Conservation (phyloP, 2,797 vertebrate genomes). For the Tiaroga cobitis region DNA sequence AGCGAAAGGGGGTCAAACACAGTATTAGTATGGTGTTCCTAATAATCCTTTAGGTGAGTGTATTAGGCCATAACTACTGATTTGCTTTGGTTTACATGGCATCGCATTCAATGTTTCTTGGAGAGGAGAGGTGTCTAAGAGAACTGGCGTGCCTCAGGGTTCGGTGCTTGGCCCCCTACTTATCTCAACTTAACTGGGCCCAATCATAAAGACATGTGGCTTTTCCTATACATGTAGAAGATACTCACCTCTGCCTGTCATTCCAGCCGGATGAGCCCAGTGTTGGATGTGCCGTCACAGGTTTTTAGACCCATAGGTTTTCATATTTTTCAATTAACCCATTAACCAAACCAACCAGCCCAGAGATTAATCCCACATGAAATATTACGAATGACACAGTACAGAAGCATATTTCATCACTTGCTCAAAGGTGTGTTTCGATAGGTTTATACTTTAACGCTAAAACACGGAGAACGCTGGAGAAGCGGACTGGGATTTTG, state of each 20-base stretch:
- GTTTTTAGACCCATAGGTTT: neutral
- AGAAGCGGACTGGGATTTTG: neutral
- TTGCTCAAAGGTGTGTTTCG: neutral
- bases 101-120: neutral
- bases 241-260: neutral
- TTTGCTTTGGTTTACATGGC: neutral
- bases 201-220: neutral
- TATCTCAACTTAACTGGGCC: neutral
- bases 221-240: neutral
- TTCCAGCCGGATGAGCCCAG: neutral
- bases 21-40: too few species aligned
- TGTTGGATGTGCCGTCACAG: neutral
- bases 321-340: constrained; percentile 1
- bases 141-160: neutral
- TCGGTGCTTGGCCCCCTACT: neutral
- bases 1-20: too few species aligned
- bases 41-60: too few species aligned
- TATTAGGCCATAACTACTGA: neutral
- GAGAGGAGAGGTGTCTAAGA: neutral
- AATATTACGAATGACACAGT: neutral
- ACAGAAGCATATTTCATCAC: neutral
- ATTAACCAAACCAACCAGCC: neutral
- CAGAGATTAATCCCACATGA: neutral
- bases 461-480: neutral
- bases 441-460: neutral